A percentile compares a stretch with the other conserved stretches of the same genome.
These are phyloP conservation scores for Neoascia interrupta DNA, from an alignment of 2,888 invertebrate genomes.

Conservation along the genomic window DNA sequence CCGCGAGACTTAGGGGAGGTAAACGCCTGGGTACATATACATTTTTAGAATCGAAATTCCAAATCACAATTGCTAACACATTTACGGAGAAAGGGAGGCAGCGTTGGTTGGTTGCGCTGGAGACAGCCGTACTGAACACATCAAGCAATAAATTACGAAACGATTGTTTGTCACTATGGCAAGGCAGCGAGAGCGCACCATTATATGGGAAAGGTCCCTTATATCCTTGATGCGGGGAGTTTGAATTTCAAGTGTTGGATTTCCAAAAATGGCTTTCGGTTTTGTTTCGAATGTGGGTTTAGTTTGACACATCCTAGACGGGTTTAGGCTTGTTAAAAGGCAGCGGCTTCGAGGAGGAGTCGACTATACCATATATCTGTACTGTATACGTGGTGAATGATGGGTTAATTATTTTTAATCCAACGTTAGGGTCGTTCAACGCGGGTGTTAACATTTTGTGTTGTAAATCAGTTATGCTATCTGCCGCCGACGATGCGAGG, in stretches of 20 bases:
- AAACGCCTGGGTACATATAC: constrained; percentile 49
- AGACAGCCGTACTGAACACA: constrained; percentile 52
- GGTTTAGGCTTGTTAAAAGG: constrained; percentile 2
- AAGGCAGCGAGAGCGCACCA: no score
- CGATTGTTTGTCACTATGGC: constrained; percentile 56
- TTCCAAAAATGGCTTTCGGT: background rate
- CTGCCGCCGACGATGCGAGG: constrained; percentile 25
- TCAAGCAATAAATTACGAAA: constrained; percentile 59
- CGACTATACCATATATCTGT: no score
- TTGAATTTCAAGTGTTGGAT: constrained; percentile 23
- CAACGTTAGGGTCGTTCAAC: constrained; percentile 29
- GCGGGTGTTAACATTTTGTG: constrained; percentile 50
- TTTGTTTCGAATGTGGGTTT: background rate
- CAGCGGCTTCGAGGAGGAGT: constrained; percentile 9
- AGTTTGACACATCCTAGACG: constrained; percentile 20
- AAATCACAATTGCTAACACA: constrained; percentile 60
- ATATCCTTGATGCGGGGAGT: constrained; percentile 22
- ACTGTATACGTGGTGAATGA: constrained; percentile 35
- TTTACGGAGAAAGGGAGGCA: constrained; percentile 34
- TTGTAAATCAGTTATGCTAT: constrained; percentile 54
- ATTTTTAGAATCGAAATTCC: constrained; percentile 59
- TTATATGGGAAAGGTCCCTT: constrained; percentile 34
- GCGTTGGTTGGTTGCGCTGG: no score
- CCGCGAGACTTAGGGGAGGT: constrained; percentile 57
- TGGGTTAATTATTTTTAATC: constrained; percentile 39